A percentile compares a stretch with the other conserved stretches of the same genome.
Conservation (phyloP, 2,888 invertebrate species). For the Xestia rhomboidea region DNA sequence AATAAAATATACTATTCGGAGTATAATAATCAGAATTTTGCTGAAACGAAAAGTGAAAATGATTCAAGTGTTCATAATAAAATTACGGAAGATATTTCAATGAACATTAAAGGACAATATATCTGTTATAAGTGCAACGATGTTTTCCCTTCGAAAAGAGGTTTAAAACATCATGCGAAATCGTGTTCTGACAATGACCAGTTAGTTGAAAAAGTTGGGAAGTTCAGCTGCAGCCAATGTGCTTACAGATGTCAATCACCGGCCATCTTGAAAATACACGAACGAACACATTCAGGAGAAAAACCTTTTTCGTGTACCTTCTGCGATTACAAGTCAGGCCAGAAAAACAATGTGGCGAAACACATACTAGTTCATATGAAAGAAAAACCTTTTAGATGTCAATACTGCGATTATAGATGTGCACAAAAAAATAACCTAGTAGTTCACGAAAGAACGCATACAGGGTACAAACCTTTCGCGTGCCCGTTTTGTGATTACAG, state of each 20-base stretch:
- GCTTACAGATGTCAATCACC: constrained; percentile 88
- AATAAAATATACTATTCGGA: constrained; percentile 80
- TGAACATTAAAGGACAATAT: constrained; percentile 86
- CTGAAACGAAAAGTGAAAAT: constrained; percentile 67
- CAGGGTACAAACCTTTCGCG: constrained; percentile 88
- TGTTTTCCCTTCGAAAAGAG: constrained; percentile 82
- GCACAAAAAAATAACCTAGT: constrained; percentile 89
- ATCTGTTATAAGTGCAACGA: constrained; percentile 84
- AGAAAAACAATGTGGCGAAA: constrained; percentile 89
- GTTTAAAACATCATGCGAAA: constrained; percentile 84
- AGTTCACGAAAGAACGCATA: constrained; percentile 88
- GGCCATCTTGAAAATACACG: constrained; percentile 88
- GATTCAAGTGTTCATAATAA: constrained; percentile 75
- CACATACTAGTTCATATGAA: constrained; percentile 90
- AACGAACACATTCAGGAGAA: constrained; percentile 87
- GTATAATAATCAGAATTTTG: constrained; percentile 70
- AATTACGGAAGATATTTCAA: constrained; percentile 76
- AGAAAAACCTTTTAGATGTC: constrained; percentile 87
- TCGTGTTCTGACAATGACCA: constrained; percentile 72
- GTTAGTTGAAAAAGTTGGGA: constrained; percentile 79
- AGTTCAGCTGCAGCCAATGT: constrained; percentile 85
- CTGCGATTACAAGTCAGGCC: constrained; percentile 88
- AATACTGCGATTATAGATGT: constrained; percentile 88
- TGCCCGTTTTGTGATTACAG: constrained; percentile 88
- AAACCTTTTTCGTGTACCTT: constrained; percentile 88